These are phyloP conservation scores for human (Homo sapiens) DNA, from an alignment of 2,113 vertebrate genomes.

Conservation along the genomic window DNA sequence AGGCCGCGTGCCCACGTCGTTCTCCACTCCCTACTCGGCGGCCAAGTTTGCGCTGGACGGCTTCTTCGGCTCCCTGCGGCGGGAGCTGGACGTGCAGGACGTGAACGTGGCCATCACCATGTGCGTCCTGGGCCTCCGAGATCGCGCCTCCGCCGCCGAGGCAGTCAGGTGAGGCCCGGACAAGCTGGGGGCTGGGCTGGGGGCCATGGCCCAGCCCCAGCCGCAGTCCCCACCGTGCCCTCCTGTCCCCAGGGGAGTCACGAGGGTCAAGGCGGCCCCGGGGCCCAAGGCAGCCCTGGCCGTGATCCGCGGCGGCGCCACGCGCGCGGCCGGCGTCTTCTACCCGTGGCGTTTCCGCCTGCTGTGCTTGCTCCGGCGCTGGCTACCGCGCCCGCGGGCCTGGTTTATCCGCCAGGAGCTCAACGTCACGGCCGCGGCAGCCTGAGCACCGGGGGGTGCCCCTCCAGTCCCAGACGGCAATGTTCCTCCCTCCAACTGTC, in stretches of 20 bases:
- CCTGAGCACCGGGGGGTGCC: not conserved
- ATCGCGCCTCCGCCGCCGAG: conserved; percentile 84
- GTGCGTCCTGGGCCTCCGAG: conserved; percentile 89
- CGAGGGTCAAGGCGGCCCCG: conserved; percentile 58
- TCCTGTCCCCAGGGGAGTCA: conserved; percentile 21
- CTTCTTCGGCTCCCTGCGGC: conserved; percentile 88
- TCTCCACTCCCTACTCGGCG: conserved; percentile 86
- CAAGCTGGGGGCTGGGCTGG: fast-evolving
- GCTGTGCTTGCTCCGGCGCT: conserved; percentile 77
- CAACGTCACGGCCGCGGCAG: conserved; percentile 77
- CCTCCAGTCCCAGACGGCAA: not conserved
- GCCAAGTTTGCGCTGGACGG: conserved; percentile 92
- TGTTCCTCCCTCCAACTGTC: not conserved
- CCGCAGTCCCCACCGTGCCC: not conserved
- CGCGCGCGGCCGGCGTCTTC: conserved; percentile 81
- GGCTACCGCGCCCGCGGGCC: conserved; percentile 79
- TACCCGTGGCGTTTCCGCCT: conserved; percentile 86
- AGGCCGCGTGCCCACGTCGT: conserved; percentile 87
- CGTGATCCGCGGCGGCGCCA: conserved; percentile 85
- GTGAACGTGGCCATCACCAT: conserved; percentile 88
- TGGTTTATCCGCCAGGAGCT: conserved; percentile 77
- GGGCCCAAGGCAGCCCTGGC: conserved; percentile 87
- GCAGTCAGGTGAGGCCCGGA: conserved; percentile 82
- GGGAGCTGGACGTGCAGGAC: conserved; percentile 89
- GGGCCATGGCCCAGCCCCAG: not conserved